Evolutionary conservation across 2,888 invertebrate genomes (phyloP).

Genomic region (Therioaphis trifolii): DNA sequence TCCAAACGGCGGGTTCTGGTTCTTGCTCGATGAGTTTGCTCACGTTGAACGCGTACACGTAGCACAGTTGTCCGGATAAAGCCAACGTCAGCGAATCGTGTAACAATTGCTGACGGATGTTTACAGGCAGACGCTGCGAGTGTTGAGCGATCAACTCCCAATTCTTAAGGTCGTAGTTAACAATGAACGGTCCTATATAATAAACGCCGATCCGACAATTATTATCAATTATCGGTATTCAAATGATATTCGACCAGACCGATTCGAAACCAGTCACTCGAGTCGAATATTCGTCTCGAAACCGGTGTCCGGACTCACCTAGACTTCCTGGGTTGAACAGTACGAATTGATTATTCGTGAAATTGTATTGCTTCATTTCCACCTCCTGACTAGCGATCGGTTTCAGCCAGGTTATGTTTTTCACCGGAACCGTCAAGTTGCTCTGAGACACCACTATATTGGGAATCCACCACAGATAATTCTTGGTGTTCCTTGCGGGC

Average conservation of each 20-base stretch:
- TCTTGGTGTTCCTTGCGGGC: conserved; percentile 33
- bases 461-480: conserved; percentile 80
- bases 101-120: conserved; percentile 80
- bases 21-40: conserved; percentile 81
- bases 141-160: conserved; percentile 78
- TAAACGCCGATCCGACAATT: too few relatives aligned
- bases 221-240: too few relatives aligned
- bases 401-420: conserved; percentile 59
- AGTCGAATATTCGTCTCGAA: too few relatives aligned
- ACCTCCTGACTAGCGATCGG: conserved; percentile 70
- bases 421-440: conserved; percentile 72
- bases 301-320: conserved; percentile 71
- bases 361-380: conserved; percentile 75
- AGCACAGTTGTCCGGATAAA: conserved; percentile 81
- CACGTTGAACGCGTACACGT: conserved; percentile 82
- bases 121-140: conserved; percentile 73
- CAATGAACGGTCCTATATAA: conserved; percentile 82
- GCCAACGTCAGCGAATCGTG: conserved; percentile 85
- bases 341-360: conserved; percentile 73
- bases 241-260: too few relatives aligned
- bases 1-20: conserved; percentile 82
- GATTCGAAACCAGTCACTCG: too few relatives aligned
- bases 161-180: conserved; percentile 82
- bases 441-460: conserved; percentile 73
- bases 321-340: conserved; percentile 77